Percentiles rank a stretch among this genome's conserved stretches.
Conservation (phyloP, 2,797 vertebrate species). For the Microctenopoma lineatum region DNA sequence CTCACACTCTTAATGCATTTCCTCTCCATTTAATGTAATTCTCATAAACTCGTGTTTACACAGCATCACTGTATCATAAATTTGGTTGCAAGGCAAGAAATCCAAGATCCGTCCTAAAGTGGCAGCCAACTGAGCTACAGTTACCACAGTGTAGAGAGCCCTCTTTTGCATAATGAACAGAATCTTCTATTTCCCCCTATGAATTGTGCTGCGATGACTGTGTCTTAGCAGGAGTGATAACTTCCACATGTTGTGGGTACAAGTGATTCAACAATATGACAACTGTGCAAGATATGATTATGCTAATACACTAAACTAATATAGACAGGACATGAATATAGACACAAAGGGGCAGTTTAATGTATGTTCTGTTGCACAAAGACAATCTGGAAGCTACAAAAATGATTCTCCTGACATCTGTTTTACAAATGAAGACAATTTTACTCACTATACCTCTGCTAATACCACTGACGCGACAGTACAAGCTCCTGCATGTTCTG, state of each 20-base stretch:
- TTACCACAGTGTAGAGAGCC: constrained; percentile 56
- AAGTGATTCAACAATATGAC: constrained; percentile 53
- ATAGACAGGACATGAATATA: constrained; percentile 31
- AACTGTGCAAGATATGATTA: constrained; percentile 65
- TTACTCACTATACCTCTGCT: constrained; percentile 10
- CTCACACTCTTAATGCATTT: constrained; percentile 37
- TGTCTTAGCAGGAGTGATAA: constrained; percentile 64
- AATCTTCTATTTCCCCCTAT: constrained; percentile 67
- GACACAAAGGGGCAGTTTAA: constrained; percentile 46
- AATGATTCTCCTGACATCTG: constrained; percentile 25
- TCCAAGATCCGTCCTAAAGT: constrained; percentile 62
- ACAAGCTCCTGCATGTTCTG: constrained; percentile 4
- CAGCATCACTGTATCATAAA: constrained; percentile 32
- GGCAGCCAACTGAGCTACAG: constrained; percentile 67
- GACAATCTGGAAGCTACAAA: constrained; percentile 15
- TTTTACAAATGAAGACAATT: constrained; percentile 28
- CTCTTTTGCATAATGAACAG: constrained; percentile 68
- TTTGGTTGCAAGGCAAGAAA: constrained; percentile 60
- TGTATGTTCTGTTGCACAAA: constrained; percentile 34
- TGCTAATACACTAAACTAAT: constrained; percentile 62
- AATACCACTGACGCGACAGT: constrained; percentile 20
- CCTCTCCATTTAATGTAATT: constrained; percentile 47
- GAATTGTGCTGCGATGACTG: constrained; percentile 64
- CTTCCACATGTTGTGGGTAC: constrained; percentile 64
- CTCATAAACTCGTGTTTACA: constrained; percentile 51